Percentiles rank a stretch among this genome's conserved stretches.
phyloP scores from a whole-genome alignment of 2,888 invertebrate species.

The Heteropelma amictum region DNA sequence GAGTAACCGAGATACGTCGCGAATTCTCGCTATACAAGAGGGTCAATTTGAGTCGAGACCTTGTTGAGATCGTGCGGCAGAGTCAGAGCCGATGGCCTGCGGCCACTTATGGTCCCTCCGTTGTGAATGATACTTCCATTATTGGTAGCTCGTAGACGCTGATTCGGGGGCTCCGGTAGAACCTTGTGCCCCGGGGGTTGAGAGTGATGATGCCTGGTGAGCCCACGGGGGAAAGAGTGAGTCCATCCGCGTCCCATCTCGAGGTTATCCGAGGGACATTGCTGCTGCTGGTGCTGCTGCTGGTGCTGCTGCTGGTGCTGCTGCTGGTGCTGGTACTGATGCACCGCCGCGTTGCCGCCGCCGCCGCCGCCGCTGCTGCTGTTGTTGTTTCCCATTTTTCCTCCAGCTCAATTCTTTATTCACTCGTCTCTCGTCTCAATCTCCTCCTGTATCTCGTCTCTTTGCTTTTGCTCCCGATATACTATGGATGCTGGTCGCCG shows the following conservation, averaged over 20 bases:
- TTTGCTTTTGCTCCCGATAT: constrained; percentile 38
- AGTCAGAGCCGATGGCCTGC: constrained; percentile 78
- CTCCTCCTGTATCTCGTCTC: constrained; percentile 7
- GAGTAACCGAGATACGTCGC: constrained; percentile 39
- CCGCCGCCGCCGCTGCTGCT: constrained; percentile 63
- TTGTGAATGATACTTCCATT: constrained; percentile 91
- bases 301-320: no score
- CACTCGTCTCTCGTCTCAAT: neutral
- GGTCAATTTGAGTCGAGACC: constrained; percentile 59
- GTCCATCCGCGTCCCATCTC: constrained; percentile 70
- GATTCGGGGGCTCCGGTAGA: constrained; percentile 84
- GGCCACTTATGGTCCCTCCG: constrained; percentile 90
- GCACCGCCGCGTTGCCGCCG: constrained; percentile 61
- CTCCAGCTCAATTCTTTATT: neutral
- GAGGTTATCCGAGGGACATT: constrained; percentile 57
- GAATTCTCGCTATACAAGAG: constrained; percentile 41
- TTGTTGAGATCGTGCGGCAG: constrained; percentile 73
- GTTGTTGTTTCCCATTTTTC: constrained; percentile 71
- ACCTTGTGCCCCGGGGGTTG: constrained; percentile 80
- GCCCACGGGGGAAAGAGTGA: constrained; percentile 71
- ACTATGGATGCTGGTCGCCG: constrained; percentile 50
- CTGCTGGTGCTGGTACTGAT: no score
- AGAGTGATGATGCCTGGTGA: constrained; percentile 65
- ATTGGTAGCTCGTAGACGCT: constrained; percentile 87
- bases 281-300: constrained; percentile 65